Base-by-base conservation (phyloP, 2,797 vertebrate genomes). In the Eleutherodactylus coqui region DNA sequence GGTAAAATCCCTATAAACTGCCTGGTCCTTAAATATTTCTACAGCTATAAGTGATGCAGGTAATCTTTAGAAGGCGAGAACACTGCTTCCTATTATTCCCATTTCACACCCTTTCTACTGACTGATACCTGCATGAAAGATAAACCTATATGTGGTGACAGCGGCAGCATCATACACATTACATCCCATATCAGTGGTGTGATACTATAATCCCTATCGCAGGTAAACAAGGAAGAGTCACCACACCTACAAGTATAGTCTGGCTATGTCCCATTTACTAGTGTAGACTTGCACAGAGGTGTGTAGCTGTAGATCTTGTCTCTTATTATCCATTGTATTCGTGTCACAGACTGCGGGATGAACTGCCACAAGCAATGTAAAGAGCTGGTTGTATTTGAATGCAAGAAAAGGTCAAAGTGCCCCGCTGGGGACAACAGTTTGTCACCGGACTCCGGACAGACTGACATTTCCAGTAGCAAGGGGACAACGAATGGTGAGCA, bases 341-440 rank as follows among this genome's bases (percentile, higher is more conserved):
- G 45, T 70, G 32, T 29, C 36, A 83, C 91, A 96, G 97, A 99
- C 91, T 99, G 97, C 0, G 97, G 97, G 76, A 98, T 99, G 97
- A 98, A 99, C 92, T 98, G 97, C 89, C 97, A 98, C 92, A 98
- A 96, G 91, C 96, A 97, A 29, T 99, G 97, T 92, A 98, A 96
- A 93, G 97, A 99, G 79, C 93, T 98, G 92, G 96, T 98, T 88
- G 97, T 98, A 10, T 96, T 99, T 29, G 97, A 98, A 91, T 98
- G 97, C 91, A 97, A 97, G 93, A 96, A 96, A 91, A 95, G 96
- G 90, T 36, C 92, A 75, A 94, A 94, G 91, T 85, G 76, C 67
- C 88, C 89, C 72, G 27, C 86, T 19, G 77, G 92, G 83, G 94
- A 93, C 5, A 96, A 93, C 92, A 96, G 93, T 91, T 34, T 95